Evolutionary conservation across 2,888 invertebrate species (phyloP).

Genomic region (Brenthis ino): DNA sequence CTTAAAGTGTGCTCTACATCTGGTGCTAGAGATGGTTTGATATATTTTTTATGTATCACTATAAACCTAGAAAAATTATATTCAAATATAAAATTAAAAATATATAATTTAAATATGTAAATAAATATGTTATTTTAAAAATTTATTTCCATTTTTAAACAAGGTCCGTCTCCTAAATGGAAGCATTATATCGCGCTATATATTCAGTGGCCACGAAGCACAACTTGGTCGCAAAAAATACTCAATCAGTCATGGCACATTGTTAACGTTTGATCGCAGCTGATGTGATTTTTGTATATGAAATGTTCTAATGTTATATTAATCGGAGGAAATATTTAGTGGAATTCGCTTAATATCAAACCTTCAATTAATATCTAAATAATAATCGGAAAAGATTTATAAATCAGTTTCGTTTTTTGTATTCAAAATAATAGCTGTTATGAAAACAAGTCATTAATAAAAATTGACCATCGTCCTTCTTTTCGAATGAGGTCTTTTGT

Average conservation of each 20-base stretch:
- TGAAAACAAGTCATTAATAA: constrained; percentile 8
- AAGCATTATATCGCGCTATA: constrained; percentile 5
- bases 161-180: no score
- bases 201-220: constrained; percentile 7
- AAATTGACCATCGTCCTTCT: not conserved
- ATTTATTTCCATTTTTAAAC: no score
- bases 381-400: constrained; percentile 3
- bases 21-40: not conserved
- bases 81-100: no score
- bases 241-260: constrained; percentile 35
- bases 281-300: constrained; percentile 27
- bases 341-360: constrained; percentile 13
- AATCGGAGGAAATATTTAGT: constrained; percentile 31
- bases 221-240: constrained; percentile 28
- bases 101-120: no score
- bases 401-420: not conserved
- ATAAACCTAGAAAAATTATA: no score
- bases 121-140: no score
- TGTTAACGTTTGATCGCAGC: constrained; percentile 27
- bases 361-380: not conserved
- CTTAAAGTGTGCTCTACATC: constrained; percentile 10
- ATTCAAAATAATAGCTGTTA: not conserved
- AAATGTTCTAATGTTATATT: constrained; percentile 33
- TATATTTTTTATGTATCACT: no score
- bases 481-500: not conserved